These are phyloP conservation scores for Stenopsyche tienmushanensis DNA, from an alignment of 1,140 invertebrate species.

Conservation along the genomic window DNA sequence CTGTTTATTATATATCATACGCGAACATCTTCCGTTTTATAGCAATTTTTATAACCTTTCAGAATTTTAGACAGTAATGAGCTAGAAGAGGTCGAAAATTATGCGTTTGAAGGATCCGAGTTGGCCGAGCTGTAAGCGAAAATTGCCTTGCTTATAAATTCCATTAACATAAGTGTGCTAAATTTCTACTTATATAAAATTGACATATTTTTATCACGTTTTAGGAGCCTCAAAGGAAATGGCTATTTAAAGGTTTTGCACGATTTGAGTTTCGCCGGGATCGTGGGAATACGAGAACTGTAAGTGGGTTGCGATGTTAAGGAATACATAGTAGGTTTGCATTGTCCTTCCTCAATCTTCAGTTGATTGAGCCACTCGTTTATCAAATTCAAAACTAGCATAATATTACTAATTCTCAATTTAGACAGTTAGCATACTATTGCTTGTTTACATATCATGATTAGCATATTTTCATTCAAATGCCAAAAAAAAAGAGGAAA, in stretches of 20 bases:
- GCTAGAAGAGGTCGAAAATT: slow-evolving; percentile 60
- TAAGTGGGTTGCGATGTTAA: slow-evolving; percentile 18
- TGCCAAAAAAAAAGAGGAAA: too few relatives aligned
- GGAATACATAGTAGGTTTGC: not conserved
- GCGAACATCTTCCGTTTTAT: not conserved
- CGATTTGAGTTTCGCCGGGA: slow-evolving; percentile 33
- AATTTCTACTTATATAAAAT: slow-evolving; percentile 10
- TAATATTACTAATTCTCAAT: too few relatives aligned
- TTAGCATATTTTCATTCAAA: too few relatives aligned
- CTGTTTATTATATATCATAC: not conserved
- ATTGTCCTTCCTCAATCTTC: too few relatives aligned
- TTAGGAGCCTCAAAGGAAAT: slow-evolving; percentile 35
- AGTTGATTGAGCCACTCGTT: too few relatives aligned
- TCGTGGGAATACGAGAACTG: slow-evolving; percentile 36
- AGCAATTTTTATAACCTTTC: slow-evolving; percentile 43
- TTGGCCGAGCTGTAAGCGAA: slow-evolving; percentile 66
- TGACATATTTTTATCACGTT: too few relatives aligned
- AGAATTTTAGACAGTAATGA: slow-evolving; percentile 64
- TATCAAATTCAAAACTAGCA: too few relatives aligned
- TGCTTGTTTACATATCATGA: too few relatives aligned
- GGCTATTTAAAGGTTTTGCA: slow-evolving; percentile 21
- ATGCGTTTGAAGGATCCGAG: slow-evolving; percentile 65
- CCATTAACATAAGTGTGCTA: not conserved
- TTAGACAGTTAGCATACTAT: too few relatives aligned
- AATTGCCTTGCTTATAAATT: not conserved